phyloP scores from a whole-genome alignment of 2,797 vertebrate genomes.

The Pipistrellus nathusii region DNA sequence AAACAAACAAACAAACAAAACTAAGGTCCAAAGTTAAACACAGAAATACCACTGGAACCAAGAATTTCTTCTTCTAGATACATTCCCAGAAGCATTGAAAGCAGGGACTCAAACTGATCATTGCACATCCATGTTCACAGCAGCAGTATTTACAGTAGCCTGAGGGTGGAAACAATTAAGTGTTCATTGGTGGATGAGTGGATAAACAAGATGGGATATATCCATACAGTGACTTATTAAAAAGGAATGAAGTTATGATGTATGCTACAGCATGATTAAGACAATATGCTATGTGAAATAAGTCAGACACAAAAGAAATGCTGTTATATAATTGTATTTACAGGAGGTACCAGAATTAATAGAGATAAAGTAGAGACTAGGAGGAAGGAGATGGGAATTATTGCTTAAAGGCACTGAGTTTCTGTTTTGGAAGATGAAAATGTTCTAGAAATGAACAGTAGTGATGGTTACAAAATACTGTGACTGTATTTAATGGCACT shows the following conservation, averaged over 20 bases:
- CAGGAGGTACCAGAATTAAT: background rate
- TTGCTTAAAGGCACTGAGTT: background rate
- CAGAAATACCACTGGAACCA: background rate
- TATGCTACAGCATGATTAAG: background rate
- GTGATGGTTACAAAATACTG: background rate
- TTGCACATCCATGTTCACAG: background rate
- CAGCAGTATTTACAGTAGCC: background rate
- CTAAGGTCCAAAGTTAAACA: background rate
- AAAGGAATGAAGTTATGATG: background rate
- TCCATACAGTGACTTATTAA: too few species aligned
- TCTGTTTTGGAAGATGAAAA: background rate
- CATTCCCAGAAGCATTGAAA: background rate
- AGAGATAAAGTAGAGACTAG: background rate
- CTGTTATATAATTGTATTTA: background rate
- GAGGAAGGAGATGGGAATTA: accelerated
- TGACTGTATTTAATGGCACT: background rate
- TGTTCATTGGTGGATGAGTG: background rate
- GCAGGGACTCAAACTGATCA: background rate
- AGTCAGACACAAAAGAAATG: background rate
- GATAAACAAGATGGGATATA: background rate
- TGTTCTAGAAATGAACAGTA: background rate
- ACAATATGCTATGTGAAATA: background rate
- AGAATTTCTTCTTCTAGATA: background rate
- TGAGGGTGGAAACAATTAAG: background rate
- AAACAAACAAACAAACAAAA: background rate